Evolutionary conservation across 2,888 invertebrate genomes (phyloP).

Genomic region (Clistopyga incitator): DNA sequence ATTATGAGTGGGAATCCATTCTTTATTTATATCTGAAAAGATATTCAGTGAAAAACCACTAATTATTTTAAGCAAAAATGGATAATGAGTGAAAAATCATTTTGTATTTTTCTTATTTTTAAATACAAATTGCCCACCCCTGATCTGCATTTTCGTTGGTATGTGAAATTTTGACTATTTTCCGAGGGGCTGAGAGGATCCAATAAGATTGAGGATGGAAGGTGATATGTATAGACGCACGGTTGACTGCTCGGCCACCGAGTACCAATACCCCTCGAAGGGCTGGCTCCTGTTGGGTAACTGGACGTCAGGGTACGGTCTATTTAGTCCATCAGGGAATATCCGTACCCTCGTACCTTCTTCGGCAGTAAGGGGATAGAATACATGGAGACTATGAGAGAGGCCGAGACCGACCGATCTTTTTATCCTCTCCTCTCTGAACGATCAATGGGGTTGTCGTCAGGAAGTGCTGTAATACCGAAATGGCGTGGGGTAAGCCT

Average conservation of each 20-base stretch:
- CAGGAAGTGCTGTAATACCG: constrained; percentile 40
- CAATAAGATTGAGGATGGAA: constrained; percentile 71
- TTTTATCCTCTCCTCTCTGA: constrained; percentile 4
- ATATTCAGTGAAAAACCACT: too few relatives aligned
- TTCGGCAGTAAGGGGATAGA: background rate
- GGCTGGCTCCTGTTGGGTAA: constrained; percentile 23
- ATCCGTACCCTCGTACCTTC: constrained; percentile 52
- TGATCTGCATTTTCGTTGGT: too few relatives aligned
- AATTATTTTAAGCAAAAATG: too few relatives aligned
- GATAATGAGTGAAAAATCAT: too few relatives aligned
- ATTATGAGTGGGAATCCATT: too few relatives aligned
- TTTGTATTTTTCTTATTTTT: too few relatives aligned
- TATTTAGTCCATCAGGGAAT: constrained; percentile 68
- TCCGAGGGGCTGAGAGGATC: constrained; percentile 69
- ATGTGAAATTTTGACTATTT: constrained; percentile 78
- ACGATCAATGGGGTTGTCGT: constrained; percentile 37
- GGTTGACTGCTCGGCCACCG: constrained; percentile 21
- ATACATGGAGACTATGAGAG: constrained; percentile 10
- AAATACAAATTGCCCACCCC: too few relatives aligned
- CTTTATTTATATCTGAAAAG: too few relatives aligned
- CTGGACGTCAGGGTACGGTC: constrained; percentile 54
- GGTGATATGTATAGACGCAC: constrained; percentile 18
- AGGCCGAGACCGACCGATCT: constrained; percentile 16
- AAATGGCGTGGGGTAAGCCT: constrained; percentile 10
- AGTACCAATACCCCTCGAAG: constrained; percentile 22